A percentile compares a stretch with the other conserved stretches of the same genome.
phyloP scores from a whole-genome alignment of 2,888 invertebrate species.

The Pachliopta kotzebuea region DNA sequence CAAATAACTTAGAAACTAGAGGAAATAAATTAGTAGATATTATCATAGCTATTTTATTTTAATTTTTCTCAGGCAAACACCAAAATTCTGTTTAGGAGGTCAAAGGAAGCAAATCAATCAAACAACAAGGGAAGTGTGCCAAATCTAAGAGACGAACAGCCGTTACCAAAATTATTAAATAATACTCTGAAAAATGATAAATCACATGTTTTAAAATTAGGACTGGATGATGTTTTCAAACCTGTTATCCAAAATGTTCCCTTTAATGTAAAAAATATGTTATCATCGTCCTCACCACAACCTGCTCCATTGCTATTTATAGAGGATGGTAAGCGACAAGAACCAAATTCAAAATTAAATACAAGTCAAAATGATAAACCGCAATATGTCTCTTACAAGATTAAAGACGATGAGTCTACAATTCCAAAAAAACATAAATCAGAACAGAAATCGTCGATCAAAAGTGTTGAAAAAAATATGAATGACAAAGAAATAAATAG shows the following conservation, averaged over 20 bases:
- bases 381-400: not conserved
- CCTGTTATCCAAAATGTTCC: not conserved
- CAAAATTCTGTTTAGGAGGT: not conserved
- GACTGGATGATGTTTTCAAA: not conserved
- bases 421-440: not conserved
- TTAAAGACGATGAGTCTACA: not conserved
- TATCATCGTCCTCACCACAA: conserved; percentile 5
- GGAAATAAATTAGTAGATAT: not conserved
- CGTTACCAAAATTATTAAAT: conserved; percentile 1
- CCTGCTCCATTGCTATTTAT: conserved; percentile 3
- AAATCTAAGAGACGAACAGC: not conserved
- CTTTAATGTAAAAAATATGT: conserved; percentile 6
- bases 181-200: conserved; percentile 4
- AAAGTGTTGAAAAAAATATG: not conserved
- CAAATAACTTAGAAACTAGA: too few species aligned
- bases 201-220: conserved; percentile 9
- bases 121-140: not conserved
- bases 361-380: not conserved
- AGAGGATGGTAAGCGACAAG: conserved; percentile 2
- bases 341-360: not conserved
- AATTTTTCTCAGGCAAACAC: not conserved
- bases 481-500: not conserved
- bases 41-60: too few species aligned
- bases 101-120: not conserved
- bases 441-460: not conserved